phyloP scores from a whole-genome alignment of 2,888 invertebrate genomes.

The Neocrepidodera transversa region DNA sequence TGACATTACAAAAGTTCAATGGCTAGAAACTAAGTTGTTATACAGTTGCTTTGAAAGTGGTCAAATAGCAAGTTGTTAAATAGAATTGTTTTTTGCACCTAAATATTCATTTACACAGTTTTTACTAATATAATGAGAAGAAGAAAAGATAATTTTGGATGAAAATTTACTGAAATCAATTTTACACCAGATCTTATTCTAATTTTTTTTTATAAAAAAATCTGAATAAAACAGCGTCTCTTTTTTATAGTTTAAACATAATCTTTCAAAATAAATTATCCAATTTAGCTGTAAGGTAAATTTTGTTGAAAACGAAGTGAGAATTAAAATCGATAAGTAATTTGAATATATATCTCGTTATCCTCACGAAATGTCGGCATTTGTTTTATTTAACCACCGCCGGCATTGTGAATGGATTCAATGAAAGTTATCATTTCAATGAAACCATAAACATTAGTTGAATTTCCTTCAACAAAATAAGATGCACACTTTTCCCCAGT shows the following conservation, averaged over 20 bases:
- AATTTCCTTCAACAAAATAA: slow-evolving; percentile 19
- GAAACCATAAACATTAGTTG: slow-evolving; percentile 22
- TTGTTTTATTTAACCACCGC: slow-evolving; percentile 22
- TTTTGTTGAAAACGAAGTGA: neutral
- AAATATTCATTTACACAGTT: no score
- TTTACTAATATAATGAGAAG: no score
- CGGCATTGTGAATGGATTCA: slow-evolving; percentile 8
- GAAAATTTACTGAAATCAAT: no score
- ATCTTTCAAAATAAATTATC: neutral
- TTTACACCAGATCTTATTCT: no score
- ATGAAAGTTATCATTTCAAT: slow-evolving; percentile 29
- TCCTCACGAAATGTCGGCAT: slow-evolving; percentile 24
- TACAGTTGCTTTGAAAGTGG: no score
- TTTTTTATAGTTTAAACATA: neutral
- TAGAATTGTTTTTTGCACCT: no score
- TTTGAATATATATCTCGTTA: slow-evolving; percentile 25
- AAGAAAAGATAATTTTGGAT: no score
- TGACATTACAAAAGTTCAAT: no score
- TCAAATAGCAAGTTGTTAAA: no score
- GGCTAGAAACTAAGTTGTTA: no score
- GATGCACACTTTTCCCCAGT: slow-evolving; percentile 17
- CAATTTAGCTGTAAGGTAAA: neutral
- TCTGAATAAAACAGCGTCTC: no score
- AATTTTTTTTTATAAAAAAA: no score
- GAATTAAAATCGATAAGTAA: slow-evolving; percentile 19